phyloP scores from a whole-genome alignment of 2,888 invertebrate genomes.

The Patella depressa region DNA sequence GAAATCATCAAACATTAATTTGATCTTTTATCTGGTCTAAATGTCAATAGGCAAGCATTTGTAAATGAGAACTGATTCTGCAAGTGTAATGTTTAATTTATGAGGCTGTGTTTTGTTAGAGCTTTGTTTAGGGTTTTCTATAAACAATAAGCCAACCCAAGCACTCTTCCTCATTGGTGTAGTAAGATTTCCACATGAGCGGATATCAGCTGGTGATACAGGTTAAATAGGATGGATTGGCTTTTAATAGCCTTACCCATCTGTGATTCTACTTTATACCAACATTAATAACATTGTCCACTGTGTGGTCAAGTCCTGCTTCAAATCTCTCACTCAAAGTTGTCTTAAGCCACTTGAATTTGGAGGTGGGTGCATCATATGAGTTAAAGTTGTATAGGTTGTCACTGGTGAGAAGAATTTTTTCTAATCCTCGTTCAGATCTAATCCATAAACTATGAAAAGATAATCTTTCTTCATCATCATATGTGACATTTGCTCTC shows the following conservation, averaged over 20 bases:
- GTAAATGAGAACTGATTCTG: background rate
- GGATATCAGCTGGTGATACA: background rate
- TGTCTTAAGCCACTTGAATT: no score
- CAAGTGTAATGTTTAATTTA: slow-evolving; percentile 10
- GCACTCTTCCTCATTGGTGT: no score
- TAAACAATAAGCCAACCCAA: background rate
- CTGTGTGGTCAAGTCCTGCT: background rate
- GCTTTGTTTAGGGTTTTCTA: background rate
- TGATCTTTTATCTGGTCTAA: no score
- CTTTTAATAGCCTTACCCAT: slow-evolving; percentile 4
- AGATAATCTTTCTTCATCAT: slow-evolving; percentile 5
- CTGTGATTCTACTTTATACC: slow-evolving; percentile 8
- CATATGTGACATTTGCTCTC: slow-evolving; percentile 4
- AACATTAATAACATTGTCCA: background rate
- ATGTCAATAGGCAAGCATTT: no score
- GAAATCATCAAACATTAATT: no score
- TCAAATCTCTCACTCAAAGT: no score
- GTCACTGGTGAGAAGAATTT: no score
- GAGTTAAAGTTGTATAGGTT: no score
- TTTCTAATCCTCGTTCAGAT: no score
- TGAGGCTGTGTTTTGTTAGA: background rate
- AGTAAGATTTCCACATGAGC: background rate
- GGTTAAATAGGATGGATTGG: background rate
- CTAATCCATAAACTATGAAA: no score
- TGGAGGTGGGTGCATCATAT: no score